A percentile compares a stretch with the other conserved stretches of the same genome.
These are phyloP conservation scores for Lophotriccus pileatus DNA, from an alignment of 2,797 vertebrate species.

Conservation along the genomic window DNA sequence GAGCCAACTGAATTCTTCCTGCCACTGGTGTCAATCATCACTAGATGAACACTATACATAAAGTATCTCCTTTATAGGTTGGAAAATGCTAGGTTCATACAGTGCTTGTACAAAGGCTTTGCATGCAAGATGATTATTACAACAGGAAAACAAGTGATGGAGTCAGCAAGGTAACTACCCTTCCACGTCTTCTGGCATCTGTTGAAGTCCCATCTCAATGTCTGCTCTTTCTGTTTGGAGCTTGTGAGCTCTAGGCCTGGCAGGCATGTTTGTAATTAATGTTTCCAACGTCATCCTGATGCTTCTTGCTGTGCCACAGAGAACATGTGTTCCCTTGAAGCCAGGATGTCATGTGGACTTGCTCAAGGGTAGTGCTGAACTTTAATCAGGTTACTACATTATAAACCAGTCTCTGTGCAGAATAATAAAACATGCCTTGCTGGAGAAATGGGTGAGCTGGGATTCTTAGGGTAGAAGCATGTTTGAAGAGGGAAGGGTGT, in stretches of 20 bases:
- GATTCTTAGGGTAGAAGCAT: not conserved
- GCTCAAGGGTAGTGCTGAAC: not conserved
- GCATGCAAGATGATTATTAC: not conserved
- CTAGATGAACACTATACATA: not conserved
- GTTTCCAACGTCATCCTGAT: not conserved
- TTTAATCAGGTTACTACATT: not conserved
- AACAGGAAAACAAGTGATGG: not conserved
- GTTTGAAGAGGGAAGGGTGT: not conserved
- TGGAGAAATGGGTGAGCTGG: not conserved
- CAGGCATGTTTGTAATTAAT: constrained; percentile 19
- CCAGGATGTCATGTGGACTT: not conserved
- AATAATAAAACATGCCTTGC: not conserved
- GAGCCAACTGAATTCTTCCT: not conserved
- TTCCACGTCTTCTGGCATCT: not conserved
- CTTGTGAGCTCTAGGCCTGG: not conserved
- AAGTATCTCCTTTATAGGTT: not conserved
- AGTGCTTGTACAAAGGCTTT: not conserved
- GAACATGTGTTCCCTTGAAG: not conserved
- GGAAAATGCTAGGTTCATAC: not conserved
- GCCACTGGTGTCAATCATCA: not conserved
- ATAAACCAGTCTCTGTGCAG: not conserved
- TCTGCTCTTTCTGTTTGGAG: not conserved
- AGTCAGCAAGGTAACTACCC: not conserved
- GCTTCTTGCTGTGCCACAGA: accelerated
- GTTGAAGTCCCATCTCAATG: not conserved